phyloP scores from a whole-genome alignment of 2,888 invertebrate species.

The Dioctria linearis region DNA sequence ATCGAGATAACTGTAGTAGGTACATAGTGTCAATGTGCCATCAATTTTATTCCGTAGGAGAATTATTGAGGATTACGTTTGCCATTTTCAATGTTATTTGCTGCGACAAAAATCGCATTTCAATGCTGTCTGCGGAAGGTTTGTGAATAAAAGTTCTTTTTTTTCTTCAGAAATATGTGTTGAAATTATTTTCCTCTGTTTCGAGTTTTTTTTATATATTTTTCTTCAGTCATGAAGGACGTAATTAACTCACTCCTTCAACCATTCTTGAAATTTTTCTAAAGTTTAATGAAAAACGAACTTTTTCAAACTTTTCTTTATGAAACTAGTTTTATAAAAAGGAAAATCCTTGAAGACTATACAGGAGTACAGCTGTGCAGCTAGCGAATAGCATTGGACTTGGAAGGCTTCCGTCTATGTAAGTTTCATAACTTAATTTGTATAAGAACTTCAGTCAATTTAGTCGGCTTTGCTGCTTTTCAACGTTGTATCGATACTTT shows the following conservation, averaged over 20 bases:
- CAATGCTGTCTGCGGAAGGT: too few species aligned
- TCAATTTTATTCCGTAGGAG: neutral
- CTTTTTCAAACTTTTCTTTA: neutral
- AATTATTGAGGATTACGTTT: constrained; percentile 12
- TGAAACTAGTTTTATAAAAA: neutral
- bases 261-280: constrained; percentile 1
- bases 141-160: too few species aligned
- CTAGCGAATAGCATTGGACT: neutral
- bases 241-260: constrained; percentile 1
- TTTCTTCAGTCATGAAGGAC: too few species aligned
- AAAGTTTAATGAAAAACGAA: constrained; percentile 22
- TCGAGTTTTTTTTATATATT: too few species aligned
- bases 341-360: too few species aligned
- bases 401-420: neutral
- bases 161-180: too few species aligned
- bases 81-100: constrained; percentile 8
- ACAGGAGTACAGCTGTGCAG: too few species aligned
- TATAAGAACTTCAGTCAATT: constrained; percentile 1
- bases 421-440: constrained; percentile 8
- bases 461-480: neutral
- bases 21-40: neutral
- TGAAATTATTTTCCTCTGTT: too few species aligned
- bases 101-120: too few species aligned
- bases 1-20: neutral
- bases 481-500: neutral